Evolutionary conservation across 1,140 invertebrate species (phyloP).

Genomic region (Caenorhabditis briggsae): DNA sequence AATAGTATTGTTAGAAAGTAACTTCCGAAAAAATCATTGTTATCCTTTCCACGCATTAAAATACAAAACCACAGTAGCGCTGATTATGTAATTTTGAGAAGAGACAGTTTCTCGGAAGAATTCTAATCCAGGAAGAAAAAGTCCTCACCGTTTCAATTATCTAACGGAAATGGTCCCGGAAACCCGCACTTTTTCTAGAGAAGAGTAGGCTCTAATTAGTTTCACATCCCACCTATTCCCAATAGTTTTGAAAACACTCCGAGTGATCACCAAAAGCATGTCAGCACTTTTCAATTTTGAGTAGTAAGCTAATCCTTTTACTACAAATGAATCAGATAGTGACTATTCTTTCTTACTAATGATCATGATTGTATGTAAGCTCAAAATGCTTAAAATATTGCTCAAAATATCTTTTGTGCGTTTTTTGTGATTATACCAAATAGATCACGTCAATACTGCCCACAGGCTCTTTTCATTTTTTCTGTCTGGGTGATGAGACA

Average conservation of each 20-base stretch:
- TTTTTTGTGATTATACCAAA: neutral
- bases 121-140: conserved; percentile 27
- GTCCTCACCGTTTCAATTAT: neutral
- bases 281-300: neutral
- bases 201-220: conserved; percentile 14
- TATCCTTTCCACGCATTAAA: neutral
- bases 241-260: neutral
- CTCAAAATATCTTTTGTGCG: neutral
- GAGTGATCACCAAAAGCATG: neutral
- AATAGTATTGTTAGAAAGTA: neutral
- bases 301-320: neutral
- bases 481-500: neutral
- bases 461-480: neutral
- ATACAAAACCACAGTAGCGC: neutral
- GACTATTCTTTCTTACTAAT: neutral
- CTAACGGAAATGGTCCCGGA: neutral
- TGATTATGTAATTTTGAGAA: neutral
- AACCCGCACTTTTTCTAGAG: neutral
- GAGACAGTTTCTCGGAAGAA: neutral
- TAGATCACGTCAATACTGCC: neutral
- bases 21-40: neutral
- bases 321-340: neutral
- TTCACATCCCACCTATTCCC: conserved; percentile 10
- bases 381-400: neutral
- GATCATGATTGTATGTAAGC: neutral